These are phyloP conservation scores for Rhizoglyphus robini DNA, from an alignment of 1,140 invertebrate genomes.

Conservation along the genomic window DNA sequence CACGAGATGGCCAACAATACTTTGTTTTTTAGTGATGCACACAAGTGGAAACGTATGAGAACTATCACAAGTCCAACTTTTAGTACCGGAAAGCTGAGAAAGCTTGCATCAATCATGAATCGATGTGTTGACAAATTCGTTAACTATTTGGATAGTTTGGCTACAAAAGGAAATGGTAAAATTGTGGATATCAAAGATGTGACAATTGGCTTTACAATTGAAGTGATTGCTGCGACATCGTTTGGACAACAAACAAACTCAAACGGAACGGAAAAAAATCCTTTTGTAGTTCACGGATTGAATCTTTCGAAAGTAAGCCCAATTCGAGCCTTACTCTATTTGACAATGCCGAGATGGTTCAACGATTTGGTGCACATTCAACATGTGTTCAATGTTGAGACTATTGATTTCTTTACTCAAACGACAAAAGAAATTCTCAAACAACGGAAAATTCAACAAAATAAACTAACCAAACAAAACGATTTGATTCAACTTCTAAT, in stretches of 20 bases:
- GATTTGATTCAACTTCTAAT: neutral
- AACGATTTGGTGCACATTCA: neutral
- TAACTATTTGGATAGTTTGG: neutral
- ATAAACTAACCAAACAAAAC: neutral
- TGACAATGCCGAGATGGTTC: neutral
- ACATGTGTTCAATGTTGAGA: neutral
- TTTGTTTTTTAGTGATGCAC: conserved; percentile 35
- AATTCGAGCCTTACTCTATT: neutral
- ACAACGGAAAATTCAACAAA: neutral
- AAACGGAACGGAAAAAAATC: neutral
- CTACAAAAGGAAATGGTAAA: neutral
- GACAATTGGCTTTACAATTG: no score
- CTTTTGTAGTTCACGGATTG: neutral
- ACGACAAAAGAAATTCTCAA: neutral
- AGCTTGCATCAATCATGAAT: neutral
- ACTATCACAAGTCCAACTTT: no score
- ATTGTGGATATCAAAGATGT: neutral
- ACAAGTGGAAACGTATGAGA: no score
- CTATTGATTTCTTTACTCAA: neutral
- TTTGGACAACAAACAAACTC: neutral
- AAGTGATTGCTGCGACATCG: neutral
- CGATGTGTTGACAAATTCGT: neutral
- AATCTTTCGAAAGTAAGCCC: neutral
- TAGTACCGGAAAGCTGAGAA: conserved; percentile 45
- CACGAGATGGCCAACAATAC: conserved; percentile 20